phyloP scores from a whole-genome alignment of 2,888 invertebrate species.

The Flabesymbios commensalis region DNA sequence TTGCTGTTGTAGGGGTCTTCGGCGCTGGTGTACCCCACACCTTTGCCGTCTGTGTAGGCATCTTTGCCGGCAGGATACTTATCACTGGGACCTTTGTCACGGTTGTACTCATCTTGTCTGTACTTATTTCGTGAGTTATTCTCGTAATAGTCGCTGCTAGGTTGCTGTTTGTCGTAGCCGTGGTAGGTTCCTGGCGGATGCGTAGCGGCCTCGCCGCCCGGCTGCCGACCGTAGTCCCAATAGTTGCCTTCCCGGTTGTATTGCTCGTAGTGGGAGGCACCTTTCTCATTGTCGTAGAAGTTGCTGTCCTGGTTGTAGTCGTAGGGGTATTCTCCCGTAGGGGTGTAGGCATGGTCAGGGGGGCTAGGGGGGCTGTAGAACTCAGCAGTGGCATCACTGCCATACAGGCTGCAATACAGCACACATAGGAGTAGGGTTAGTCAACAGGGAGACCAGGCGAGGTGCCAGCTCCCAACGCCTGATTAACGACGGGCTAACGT shows the following conservation, averaged over 20 bases:
- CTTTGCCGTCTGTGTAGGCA: no score
- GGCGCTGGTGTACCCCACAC: no score
- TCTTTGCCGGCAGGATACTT: not conserved
- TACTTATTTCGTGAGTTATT: not conserved
- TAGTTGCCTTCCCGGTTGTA: conserved; percentile 4
- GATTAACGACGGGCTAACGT: no score
- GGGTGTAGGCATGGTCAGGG: conserved; percentile 35
- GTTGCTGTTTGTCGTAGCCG: conserved; percentile 7
- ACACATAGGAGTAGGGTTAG: not conserved
- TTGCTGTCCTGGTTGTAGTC: conserved; percentile 4
- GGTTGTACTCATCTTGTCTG: conserved; percentile 2
- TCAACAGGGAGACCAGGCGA: not conserved
- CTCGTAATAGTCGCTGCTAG: not conserved
- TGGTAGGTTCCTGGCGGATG: not conserved
- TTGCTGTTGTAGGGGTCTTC: no score
- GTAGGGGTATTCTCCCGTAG: conserved; percentile 17
- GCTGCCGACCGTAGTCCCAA: no score
- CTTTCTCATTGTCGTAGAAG: conserved; percentile 8
- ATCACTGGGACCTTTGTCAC: not conserved
- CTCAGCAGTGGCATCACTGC: conserved; percentile 30
- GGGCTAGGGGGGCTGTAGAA: conserved; percentile 31
- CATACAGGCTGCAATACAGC: conserved; percentile 31
- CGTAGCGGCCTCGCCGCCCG: no score
- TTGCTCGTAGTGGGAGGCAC: conserved; percentile 2
- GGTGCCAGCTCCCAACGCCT: no score